phyloP scores from a whole-genome alignment of 2,888 invertebrate genomes.

The Drosophila robusta region DNA sequence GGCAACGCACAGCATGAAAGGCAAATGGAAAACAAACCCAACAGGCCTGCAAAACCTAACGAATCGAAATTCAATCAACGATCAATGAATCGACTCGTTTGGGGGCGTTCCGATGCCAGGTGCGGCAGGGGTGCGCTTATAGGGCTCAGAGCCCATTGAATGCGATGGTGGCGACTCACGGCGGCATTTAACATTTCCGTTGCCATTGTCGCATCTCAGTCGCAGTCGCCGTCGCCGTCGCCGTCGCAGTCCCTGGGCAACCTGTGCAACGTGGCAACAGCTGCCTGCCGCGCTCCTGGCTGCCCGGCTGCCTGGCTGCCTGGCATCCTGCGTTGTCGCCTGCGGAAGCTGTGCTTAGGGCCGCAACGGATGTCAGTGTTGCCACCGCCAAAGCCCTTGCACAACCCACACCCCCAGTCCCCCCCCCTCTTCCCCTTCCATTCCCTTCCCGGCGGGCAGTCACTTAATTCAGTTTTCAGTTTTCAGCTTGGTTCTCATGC shows the following conservation, averaged over 20 bases:
- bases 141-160: constrained; percentile 23
- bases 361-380: constrained; percentile 67
- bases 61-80: constrained; percentile 79
- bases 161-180: constrained; percentile 23
- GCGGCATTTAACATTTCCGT: constrained; percentile 81
- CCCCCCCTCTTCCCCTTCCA: not conserved
- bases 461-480: constrained; percentile 65
- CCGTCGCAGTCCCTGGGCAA: constrained; percentile 41
- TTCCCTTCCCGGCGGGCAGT: constrained; percentile 7
- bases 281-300: constrained; percentile 20
- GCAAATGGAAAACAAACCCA: constrained; percentile 37
- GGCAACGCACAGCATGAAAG: constrained; percentile 30
- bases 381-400: constrained; percentile 40
- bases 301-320: constrained; percentile 7
- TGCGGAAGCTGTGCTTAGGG: constrained; percentile 71
- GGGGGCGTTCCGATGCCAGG: not conserved
- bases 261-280: constrained; percentile 45
- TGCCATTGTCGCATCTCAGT: constrained; percentile 57
- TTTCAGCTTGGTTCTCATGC: constrained; percentile 45
- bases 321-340: constrained; percentile 57
- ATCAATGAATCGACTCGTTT: constrained; percentile 70
- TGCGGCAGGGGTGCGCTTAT: constrained; percentile 8
- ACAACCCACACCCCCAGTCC: constrained; percentile 2
- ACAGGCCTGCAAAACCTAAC: constrained; percentile 50
- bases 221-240: not conserved